These are phyloP conservation scores for Gouania willdenowi DNA, from an alignment of 2,797 vertebrate genomes.

Conservation along the genomic window DNA sequence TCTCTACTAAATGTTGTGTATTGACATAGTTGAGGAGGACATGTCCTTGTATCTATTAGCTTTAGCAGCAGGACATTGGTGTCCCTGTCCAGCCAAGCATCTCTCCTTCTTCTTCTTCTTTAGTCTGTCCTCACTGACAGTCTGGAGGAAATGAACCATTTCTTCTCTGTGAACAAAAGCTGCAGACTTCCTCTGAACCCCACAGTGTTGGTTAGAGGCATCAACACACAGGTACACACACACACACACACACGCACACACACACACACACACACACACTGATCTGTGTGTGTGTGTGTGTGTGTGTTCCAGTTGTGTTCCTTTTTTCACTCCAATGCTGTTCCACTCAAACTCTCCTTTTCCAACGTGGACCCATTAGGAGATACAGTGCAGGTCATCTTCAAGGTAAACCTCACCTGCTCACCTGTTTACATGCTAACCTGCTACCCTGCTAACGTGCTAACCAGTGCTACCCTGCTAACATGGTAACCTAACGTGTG, in stretches of 20 bases:
- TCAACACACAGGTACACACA: slow-evolving; percentile 76
- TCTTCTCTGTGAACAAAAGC: slow-evolving; percentile 83
- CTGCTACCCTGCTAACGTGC: background rate
- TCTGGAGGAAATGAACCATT: slow-evolving; percentile 87
- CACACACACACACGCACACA: background rate
- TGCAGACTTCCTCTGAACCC: slow-evolving; percentile 92
- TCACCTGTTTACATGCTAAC: background rate
- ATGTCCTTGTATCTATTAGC: no score
- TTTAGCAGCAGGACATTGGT: no score
- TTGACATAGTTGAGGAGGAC: no score
- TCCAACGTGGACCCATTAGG: slow-evolving; percentile 86
- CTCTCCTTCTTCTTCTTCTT: no score
- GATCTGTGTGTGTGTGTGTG: no score
- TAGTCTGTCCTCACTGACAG: slow-evolving; percentile 84
- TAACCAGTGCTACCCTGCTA: background rate
- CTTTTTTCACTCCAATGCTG: slow-evolving; percentile 95
- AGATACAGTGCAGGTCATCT: slow-evolving; percentile 90
- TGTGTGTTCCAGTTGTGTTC: slow-evolving; percentile 81
- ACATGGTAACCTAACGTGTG: background rate
- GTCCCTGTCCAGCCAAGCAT: no score
- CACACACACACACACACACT: background rate
- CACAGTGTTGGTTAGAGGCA: slow-evolving; percentile 85
- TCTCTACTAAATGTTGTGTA: no score
- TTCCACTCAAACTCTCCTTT: slow-evolving; percentile 92
- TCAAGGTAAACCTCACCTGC: slow-evolving; percentile 83